Evolutionary conservation across 2,888 invertebrate genomes (phyloP), one percentile per base, ranked within the genome.

Genomic region (Temnothorax ravouxi): DNA sequence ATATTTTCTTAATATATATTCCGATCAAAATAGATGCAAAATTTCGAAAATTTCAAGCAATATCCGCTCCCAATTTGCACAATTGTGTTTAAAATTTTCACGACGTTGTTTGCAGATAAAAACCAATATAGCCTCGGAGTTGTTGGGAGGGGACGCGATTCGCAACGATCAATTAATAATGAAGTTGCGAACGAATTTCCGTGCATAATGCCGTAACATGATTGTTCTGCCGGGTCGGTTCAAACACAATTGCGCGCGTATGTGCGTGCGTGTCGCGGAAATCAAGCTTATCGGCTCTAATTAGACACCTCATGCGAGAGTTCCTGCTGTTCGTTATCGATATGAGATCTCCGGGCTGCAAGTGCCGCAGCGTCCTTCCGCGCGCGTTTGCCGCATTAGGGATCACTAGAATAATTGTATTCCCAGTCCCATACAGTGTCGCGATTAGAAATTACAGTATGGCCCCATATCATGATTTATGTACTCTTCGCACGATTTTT

Each of bases 241-340:
- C 59, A 79, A 79, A 83, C 59, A 67, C 54, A 83, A 69, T 44
- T 21, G 44, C 56, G 79, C 47, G 34, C 41, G 44, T 56, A 54
- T 29, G 77, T 71, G 47, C 79, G 59, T 71, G 79, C 79, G 80
- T 81, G 54, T 81, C 59, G 52, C 83, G 56, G 83, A 85, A 83
- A 89, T 89, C 89, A 85, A 85, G 85, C 83, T 86, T 80, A 88
- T 89, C 86, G 88, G 41, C 44, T 75, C 81, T 88, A 89, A 89
- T 89, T 89, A 88, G 86, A 87, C 86, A 85, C 87, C 83, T 84
- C 87, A 80, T 76, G 50, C 71, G 80, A 62, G 69, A 85, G 66
- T 66, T 71, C 77, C 72, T 54, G 69, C 74, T 76, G 79, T 80
- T 67, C 83, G 83, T 74, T 66, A 85, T 64, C 77, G 71, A 83